Evolutionary conservation across 2,797 vertebrate species (phyloP), one percentile per base, ranked within the genome.

Genomic region (Trachops cirrhosus): DNA sequence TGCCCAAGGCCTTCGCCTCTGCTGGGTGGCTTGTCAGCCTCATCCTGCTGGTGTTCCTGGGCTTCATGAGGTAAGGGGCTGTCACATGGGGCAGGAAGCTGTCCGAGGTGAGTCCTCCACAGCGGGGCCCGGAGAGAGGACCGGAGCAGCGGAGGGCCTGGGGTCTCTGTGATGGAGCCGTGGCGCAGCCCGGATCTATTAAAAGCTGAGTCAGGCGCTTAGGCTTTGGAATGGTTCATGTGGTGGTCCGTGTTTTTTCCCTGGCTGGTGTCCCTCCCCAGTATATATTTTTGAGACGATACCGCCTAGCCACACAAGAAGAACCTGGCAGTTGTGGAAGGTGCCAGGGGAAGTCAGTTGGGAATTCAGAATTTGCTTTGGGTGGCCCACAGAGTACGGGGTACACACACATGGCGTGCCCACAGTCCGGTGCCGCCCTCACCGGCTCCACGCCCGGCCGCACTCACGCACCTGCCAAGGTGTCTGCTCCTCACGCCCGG

Each of bases 21-120:
- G 99, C 99, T 0, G 99, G 99, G 6, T 99, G 99, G 99, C 99
- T 99, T 0, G 99, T 99, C 98, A 99, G 99, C 98, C 97, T 99
- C 1, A 4, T 99, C 0, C 99, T 99, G 89, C 98, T 99, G 82
- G 96, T 98, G 86, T 99, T 99, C 96, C 98, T 99, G 96, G 99
- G 98, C 4, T 99, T 99, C 84, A 99, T 99, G 99, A 99, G 99
- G 99, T 99, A 97, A 98, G 98, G 50, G 48, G 3, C 39, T 79
- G 15, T 78, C 67, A 46, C 5, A 0, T 7, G 16, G 24, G 48
- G 18, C 24, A 11, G 68, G 52, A 9, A 41, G 44, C 14, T 8
- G 10, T 19, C 77, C 15, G 8, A 2, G 1, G 37, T 19, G 54
- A 54, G 54, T 32, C 39, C 73, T 50, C 24, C 41, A 21, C 50